Percentiles rank a stretch among this genome's conserved stretches.
Conservation (phyloP, 2,113 vertebrate genomes). For the Rissa tridactyla region DNA sequence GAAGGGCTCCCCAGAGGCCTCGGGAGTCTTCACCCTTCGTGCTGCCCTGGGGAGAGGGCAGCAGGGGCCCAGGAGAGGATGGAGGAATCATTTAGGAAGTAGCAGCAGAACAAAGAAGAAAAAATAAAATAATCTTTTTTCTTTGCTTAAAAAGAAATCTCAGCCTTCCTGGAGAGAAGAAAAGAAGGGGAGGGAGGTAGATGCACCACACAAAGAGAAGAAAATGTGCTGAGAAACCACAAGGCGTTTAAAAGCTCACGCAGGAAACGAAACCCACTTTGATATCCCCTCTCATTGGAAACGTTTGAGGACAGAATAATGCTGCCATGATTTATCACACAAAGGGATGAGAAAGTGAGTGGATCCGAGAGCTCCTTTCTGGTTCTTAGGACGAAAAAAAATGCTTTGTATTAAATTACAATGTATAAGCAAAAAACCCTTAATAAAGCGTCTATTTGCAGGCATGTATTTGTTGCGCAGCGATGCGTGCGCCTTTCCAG, state of each 20-base stretch:
- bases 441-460: background rate
- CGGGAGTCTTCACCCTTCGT: background rate
- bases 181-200: conserved; percentile 15
- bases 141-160: conserved; percentile 9
- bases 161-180: conserved; percentile 12
- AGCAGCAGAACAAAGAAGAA: background rate
- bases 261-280: conserved; percentile 40
- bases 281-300: conserved; percentile 51
- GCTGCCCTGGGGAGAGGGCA: background rate
- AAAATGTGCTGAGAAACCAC: conserved; percentile 49
- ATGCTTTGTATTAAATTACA: background rate
- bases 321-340: conserved; percentile 11
- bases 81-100: background rate
- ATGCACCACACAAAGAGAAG: conserved; percentile 27
- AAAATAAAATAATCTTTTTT: background rate
- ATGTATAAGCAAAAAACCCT: background rate
- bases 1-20: background rate
- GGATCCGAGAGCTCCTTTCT: background rate
- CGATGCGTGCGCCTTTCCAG: rapidly evolving
- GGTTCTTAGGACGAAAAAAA: background rate
- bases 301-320: conserved; percentile 17
- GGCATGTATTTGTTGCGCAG: background rate
- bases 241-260: conserved; percentile 34
- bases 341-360: conserved; percentile 15
- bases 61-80: background rate